These are phyloP conservation scores for Lepus oiostolus DNA, from an alignment of 2,797 vertebrate genomes.

Conservation along the genomic window DNA sequence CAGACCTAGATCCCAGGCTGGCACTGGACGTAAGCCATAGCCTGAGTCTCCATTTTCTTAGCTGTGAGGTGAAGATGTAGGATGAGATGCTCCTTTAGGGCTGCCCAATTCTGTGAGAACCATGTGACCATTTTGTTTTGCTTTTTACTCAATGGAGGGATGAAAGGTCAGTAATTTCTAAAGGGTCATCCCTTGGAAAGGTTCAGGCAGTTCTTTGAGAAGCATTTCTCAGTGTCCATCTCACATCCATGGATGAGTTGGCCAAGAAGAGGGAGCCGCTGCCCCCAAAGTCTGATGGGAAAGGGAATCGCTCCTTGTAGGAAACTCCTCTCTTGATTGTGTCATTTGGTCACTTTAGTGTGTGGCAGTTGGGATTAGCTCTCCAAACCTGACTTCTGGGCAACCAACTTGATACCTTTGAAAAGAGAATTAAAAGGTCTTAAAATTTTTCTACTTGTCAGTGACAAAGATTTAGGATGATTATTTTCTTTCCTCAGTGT, in stretches of 20 bases:
- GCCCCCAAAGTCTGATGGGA: fast-evolving
- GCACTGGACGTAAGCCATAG: neutral
- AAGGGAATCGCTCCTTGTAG: neutral
- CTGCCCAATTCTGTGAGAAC: neutral
- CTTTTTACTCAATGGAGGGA: neutral
- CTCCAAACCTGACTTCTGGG: neutral
- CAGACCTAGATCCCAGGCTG: neutral
- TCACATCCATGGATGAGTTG: neutral
- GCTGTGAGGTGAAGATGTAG: neutral
- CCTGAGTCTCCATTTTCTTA: neutral
- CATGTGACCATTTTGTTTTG: neutral
- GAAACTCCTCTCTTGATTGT: neutral
- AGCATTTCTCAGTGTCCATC: neutral
- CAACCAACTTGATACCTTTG: neutral
- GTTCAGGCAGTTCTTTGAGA: neutral
- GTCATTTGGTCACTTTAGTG: no score
- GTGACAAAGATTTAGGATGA: neutral
- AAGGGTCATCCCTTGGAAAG: neutral
- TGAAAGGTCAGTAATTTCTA: constrained; percentile 27
- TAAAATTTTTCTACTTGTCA: neutral
- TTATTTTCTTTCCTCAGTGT: neutral
- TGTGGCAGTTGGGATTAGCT: neutral
- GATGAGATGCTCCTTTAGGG: neutral
- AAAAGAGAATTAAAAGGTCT: neutral
- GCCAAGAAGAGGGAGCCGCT: neutral